Evolutionary conservation across 2,888 invertebrate species (phyloP).

Genomic region (Vanessa cardui): DNA sequence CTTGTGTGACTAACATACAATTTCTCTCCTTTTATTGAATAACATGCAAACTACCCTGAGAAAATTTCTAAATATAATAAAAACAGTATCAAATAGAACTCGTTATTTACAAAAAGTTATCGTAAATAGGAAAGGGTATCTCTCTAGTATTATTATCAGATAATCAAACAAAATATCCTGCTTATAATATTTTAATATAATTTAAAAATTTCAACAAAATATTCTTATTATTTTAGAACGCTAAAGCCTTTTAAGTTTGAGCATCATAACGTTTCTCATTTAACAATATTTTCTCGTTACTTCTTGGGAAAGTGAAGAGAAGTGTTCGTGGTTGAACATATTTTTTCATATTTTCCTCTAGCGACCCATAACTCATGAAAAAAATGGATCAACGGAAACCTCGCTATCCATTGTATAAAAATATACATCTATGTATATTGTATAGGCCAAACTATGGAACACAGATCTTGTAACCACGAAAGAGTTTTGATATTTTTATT

Average conservation of each 20-base stretch:
- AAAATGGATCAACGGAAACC: constrained; percentile 62
- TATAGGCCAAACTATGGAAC: constrained; percentile 25
- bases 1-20: too few relatives aligned
- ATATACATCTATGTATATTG: constrained; percentile 21
- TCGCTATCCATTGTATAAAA: constrained; percentile 33
- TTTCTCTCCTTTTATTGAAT: too few relatives aligned
- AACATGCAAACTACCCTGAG: too few relatives aligned
- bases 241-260: neutral
- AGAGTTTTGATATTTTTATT: neutral
- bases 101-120: too few relatives aligned
- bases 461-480: constrained; percentile 18
- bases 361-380: constrained; percentile 67
- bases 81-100: too few relatives aligned
- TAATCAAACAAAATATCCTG: too few relatives aligned
- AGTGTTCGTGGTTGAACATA: constrained; percentile 38
- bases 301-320: constrained; percentile 18
- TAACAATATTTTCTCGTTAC: constrained; percentile 16
- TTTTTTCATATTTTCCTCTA: constrained; percentile 62
- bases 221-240: neutral
- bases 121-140: too few relatives aligned
- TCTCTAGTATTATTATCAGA: too few relatives aligned
- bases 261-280: neutral
- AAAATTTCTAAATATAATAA: too few relatives aligned
- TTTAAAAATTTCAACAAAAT: neutral
- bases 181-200: too few relatives aligned